phyloP scores from a whole-genome alignment of 2,113 vertebrate genomes.

The Urocynchramus pylzowi region DNA sequence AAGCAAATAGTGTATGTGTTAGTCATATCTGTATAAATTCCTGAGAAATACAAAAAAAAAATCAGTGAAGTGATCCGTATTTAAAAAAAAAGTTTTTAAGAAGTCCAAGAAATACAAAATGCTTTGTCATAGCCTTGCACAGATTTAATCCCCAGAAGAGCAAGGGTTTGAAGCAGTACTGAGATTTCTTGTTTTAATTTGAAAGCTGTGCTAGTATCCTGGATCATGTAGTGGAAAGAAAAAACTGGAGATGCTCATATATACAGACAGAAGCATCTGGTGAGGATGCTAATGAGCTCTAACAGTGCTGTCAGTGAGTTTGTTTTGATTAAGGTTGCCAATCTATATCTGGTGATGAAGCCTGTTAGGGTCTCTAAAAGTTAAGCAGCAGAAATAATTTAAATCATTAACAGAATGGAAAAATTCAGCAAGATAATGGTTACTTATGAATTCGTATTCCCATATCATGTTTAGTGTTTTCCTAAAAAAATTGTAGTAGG shows the following conservation, averaged over 20 bases:
- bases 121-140: neutral
- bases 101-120: neutral
- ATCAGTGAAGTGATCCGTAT: neutral
- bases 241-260: neutral
- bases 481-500: neutral
- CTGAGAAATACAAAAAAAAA: neutral
- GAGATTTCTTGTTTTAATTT: conserved; percentile 13
- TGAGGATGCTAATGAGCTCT: conserved; percentile 9
- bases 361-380: neutral
- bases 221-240: neutral
- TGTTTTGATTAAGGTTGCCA: conserved; percentile 31
- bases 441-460: neutral
- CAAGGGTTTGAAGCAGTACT: neutral
- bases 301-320: neutral
- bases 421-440: neutral
- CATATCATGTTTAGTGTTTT: accelerated
- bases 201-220: neutral
- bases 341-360: neutral
- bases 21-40: neutral
- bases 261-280: conserved; percentile 40
- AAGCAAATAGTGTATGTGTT: neutral
- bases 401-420: neutral
- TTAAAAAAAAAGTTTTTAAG: neutral
- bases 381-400: neutral
- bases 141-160: neutral